Conservation (phyloP, 2,113 vertebrate species). For the Zonotrichia leucophrys region DNA sequence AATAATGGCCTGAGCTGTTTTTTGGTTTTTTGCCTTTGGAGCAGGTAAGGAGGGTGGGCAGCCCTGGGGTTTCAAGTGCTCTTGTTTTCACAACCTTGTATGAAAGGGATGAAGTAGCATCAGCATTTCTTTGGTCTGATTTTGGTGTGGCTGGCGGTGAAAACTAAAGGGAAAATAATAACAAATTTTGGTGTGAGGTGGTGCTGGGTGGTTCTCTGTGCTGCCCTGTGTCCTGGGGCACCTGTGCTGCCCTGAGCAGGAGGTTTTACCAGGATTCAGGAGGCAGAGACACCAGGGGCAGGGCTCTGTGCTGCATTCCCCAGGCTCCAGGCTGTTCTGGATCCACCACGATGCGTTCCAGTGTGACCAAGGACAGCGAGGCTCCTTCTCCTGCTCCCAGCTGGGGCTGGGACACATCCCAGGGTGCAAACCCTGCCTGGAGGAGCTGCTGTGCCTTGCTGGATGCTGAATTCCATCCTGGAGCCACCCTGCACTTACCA, state of each 20-base stretch:
- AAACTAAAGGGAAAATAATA: not conserved
- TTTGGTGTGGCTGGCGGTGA: not conserved
- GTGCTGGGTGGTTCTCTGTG: not conserved
- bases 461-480: accelerated
- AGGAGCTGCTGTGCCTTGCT: accelerated
- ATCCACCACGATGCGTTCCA: accelerated
- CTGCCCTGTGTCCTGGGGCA: accelerated
- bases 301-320: accelerated
- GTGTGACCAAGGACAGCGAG: accelerated
- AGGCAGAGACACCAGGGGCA: not conserved
- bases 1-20: not conserved
- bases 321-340: not conserved
- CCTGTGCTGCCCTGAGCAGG: accelerated
- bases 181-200: accelerated
- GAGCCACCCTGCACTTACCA: not conserved
- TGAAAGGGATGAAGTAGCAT: too few relatives aligned
- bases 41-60: not conserved
- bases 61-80: not conserved
- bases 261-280: accelerated
- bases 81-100: accelerated
- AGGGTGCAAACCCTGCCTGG: accelerated
- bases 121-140: too few relatives aligned
- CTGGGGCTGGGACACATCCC: accelerated
- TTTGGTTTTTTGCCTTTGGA: not conserved
- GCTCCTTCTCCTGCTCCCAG: not conserved